Evolutionary conservation across 2,888 invertebrate species (phyloP), one percentile per base, ranked within the genome.

Genomic region (Eueremaeus valkanovi): DNA sequence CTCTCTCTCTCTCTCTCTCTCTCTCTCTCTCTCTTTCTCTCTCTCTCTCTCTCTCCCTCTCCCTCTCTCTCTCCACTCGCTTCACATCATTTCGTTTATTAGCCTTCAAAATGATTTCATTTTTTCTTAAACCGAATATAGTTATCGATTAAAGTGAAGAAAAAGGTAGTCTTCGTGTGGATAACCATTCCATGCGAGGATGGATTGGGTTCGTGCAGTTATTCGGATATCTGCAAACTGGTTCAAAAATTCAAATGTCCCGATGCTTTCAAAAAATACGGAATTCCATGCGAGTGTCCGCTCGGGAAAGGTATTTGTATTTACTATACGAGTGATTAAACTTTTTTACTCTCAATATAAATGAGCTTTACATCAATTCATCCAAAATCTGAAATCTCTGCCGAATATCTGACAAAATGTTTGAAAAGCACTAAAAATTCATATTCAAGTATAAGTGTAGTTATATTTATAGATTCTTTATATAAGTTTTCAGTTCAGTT

Each of bases 251-350:
- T 33, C 5, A n/a, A 31, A 51, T 75, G 75, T 70, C 75, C 75
- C 1, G 13, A 66, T 21, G 75, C n/a, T 1, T 70, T 75, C 51
- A 27, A 29, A n/a, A 75, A 75, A 31, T 51, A 51, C 18, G 66
- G 70, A 8, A 68, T 75, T 42, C 75, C 75, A 6, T 75, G 75
- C 21, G 18, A 70, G 49, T 75, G 75, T 51, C 75, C 75, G 18
- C 55, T 68, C 6, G 21, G 24, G 2, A 68, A 68, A 36, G 68
- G 68, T 68, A 68, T 33, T 29, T 8, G 3, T 29, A 27, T 27
- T 63, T 63, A 31, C 1, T 8, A 3, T 33, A 2, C 11, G 9
- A 18, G 31, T 31, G 2, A 3, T 63, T 63, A 5, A 5, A 36
- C 36, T 36, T n/a, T n/a, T n/a, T n/a, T n/a, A n/a, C n/a, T n/a